Conservation (phyloP, 2,888 invertebrate species). For the Ephialtes manifestator region DNA sequence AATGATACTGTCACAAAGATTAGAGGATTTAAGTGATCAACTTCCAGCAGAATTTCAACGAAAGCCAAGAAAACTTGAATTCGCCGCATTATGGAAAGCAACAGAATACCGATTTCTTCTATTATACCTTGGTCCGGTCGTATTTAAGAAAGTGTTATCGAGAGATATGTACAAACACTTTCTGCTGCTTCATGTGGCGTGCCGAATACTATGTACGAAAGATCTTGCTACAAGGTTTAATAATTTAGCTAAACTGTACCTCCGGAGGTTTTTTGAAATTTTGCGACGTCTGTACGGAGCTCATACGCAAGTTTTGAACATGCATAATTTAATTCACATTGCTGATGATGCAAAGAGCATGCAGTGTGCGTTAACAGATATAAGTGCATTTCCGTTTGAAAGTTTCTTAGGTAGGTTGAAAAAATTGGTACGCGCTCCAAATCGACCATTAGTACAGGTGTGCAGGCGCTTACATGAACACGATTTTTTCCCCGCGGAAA, state of each 20-base stretch:
- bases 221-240: constrained; percentile 3
- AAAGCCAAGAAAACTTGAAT: constrained; percentile 68
- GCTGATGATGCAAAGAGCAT: constrained; percentile 65
- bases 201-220: constrained; percentile 34
- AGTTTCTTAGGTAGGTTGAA: constrained; percentile 64
- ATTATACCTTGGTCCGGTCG: constrained; percentile 73
- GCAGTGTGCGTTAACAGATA: constrained; percentile 37
- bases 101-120: constrained; percentile 72
- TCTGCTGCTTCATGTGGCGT: constrained; percentile 68
- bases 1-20: no score
- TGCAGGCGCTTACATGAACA: constrained; percentile 54
- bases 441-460: constrained; percentile 60
- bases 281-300: no score
- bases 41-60: constrained; percentile 72
- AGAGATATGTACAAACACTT: constrained; percentile 71
- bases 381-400: constrained; percentile 66
- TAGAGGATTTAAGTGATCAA: not conserved
- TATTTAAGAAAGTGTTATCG: constrained; percentile 66
- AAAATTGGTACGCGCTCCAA: constrained; percentile 51
- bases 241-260: constrained; percentile 35
- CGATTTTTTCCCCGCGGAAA: constrained; percentile 8
- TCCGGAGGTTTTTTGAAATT: no score
- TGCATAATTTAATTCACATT: constrained; percentile 57
- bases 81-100: constrained; percentile 7
- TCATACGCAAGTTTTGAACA: no score